phyloP scores from a whole-genome alignment of 2,113 vertebrate species.

The Vicugna pacos region DNA sequence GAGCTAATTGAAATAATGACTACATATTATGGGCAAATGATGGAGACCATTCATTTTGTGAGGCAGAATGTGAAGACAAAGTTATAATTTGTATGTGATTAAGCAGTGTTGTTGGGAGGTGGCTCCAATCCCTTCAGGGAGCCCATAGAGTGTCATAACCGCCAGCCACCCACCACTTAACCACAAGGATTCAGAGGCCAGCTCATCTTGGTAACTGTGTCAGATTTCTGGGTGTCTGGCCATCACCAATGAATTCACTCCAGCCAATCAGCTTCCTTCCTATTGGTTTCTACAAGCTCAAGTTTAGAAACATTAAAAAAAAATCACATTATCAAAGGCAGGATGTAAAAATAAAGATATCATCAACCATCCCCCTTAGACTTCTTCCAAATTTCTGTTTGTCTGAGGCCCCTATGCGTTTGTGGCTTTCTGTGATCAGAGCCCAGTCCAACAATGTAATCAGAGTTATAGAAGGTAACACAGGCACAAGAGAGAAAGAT shows the following conservation, averaged over 20 bases:
- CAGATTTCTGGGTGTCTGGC: constrained; percentile 23
- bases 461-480: background rate
- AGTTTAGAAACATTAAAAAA: background rate
- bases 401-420: background rate
- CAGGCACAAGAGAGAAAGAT: background rate
- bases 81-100: constrained; percentile 53
- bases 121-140: background rate
- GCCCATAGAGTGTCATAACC: background rate
- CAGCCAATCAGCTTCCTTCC: background rate
- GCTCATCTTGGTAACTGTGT: constrained; percentile 4
- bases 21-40: constrained; percentile 25
- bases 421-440: background rate
- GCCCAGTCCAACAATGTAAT: background rate
- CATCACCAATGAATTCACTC: background rate
- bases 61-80: constrained; percentile 49
- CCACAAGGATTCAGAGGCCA: background rate
- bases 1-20: constrained; percentile 70
- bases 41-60: constrained; percentile 42
- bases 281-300: constrained; percentile 3
- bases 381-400: background rate
- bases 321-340: background rate
- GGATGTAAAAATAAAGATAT: background rate
- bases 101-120: background rate
- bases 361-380: background rate
- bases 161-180: constrained; percentile 8